A percentile compares a stretch with the other conserved stretches of the same genome.
Conservation (phyloP, 2,113 vertebrate species). For the Hydropotes inermis region DNA sequence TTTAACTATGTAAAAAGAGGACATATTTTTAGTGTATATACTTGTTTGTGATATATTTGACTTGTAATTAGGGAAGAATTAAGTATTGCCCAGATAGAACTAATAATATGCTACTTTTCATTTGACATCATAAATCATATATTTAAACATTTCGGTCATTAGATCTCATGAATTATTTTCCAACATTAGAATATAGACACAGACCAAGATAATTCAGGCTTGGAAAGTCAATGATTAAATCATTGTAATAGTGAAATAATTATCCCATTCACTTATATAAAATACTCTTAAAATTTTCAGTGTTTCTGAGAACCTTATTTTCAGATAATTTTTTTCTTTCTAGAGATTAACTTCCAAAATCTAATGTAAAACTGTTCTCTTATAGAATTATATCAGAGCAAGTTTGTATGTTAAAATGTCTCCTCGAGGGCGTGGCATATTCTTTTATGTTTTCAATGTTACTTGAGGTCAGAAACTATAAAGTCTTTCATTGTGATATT, state of each 20-base stretch:
- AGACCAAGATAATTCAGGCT: background rate
- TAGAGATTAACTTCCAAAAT: background rate
- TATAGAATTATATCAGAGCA: background rate
- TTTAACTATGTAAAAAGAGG: background rate
- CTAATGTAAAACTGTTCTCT: background rate
- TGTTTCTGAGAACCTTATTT: background rate
- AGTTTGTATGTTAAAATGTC: background rate
- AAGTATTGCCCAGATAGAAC: background rate
- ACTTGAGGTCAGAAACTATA: background rate
- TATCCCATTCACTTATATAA: background rate
- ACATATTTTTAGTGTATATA: background rate
- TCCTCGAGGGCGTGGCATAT: background rate
- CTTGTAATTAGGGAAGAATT: background rate
- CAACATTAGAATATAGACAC: background rate
- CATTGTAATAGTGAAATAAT: background rate
- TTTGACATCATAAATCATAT: background rate
- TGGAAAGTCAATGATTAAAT: background rate
- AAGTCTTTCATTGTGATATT: background rate
- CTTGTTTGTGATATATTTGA: background rate
- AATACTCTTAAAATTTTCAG: background rate
- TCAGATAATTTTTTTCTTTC: conserved; percentile 18
- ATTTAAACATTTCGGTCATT: background rate
- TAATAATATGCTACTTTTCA: background rate
- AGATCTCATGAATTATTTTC: background rate
- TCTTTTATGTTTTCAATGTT: background rate